Evolutionary conservation across 2,113 vertebrate genomes (phyloP), one percentile per base, ranked within the genome.

Genomic region (Colinus virginianus): DNA sequence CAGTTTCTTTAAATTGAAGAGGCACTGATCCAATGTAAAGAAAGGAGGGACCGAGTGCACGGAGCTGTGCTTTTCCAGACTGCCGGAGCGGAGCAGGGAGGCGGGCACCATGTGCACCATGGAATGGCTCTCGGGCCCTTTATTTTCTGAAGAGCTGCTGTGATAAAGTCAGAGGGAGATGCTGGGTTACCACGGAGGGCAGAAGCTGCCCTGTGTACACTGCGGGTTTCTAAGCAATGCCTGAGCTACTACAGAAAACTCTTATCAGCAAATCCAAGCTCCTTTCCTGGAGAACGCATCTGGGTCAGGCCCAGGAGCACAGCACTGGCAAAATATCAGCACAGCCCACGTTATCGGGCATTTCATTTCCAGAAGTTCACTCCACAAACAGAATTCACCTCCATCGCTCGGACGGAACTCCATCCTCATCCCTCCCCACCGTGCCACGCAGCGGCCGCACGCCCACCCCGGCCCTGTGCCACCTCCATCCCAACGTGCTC

Each of bases 11-110:
- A 95, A 95, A 93, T 90, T 82, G 72, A 76, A 53, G 86, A 93
- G 94, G 93, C 96, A 90, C 69, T 38, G 84, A 26, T 94, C 96
- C 96, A 97, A 97, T 68, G 80, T 94, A 96, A 97, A 96, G 94
- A 95, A 95, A 96, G 92, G 74, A 92, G 93, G 94, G 90, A 81
- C 70, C 59, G 3, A 77, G 85, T 0, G 21, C 93, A 45, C 0
- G 1, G 68, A 91, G 85, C 58, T 8, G 85, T 88, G 94, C 85
- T 95, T 95, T 93, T 34, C 92, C 84, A 85, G 87, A 7, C 91
- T 68, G 84, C 58, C 56, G 69, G 16, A 79, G 81, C 78, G 66
- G 51, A 10, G 86, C 80, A 61, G 22, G 81, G 51, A 28, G 26
- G 51, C 15, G 51, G 51, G 51, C 26, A 28, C 51, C 28, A 13